These are phyloP conservation scores for Rhogogaster chlorosoma DNA, from an alignment of 2,888 invertebrate genomes.

Conservation along the genomic window DNA sequence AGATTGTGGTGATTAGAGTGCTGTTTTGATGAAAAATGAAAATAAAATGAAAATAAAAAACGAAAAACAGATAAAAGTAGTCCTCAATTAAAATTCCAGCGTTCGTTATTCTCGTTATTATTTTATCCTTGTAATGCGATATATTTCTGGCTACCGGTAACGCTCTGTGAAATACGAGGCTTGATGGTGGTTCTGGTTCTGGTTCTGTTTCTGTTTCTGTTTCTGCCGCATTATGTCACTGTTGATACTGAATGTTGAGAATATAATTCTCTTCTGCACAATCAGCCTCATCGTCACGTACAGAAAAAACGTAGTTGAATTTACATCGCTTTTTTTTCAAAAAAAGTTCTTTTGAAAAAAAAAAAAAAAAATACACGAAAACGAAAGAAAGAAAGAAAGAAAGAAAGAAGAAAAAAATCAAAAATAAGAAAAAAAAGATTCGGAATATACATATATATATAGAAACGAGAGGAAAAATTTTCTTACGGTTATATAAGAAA, in stretches of 20 bases:
- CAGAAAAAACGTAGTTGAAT: neutral
- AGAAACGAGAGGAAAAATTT: too few relatives aligned
- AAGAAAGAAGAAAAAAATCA: too few relatives aligned
- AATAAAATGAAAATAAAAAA: neutral
- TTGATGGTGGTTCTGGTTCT: neutral
- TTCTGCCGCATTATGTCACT: neutral
- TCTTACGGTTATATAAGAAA: too few relatives aligned
- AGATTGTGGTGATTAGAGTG: slow-evolving; percentile 13
- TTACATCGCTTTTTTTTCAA: neutral
- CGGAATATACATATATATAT: too few relatives aligned
- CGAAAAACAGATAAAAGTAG: neutral
- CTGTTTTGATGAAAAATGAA: neutral
- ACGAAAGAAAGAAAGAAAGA: too few relatives aligned
- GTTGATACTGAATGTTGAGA: neutral
- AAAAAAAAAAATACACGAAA: too few relatives aligned
- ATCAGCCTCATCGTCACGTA: neutral
- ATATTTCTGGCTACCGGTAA: slow-evolving; percentile 23
- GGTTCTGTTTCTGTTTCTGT: neutral
- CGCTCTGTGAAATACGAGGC: slow-evolving; percentile 23
- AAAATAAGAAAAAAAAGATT: too few relatives aligned
- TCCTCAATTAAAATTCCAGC: slow-evolving; percentile 21
- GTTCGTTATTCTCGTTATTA: slow-evolving; percentile 24
- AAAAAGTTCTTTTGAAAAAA: too few relatives aligned
- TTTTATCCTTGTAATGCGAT: slow-evolving; percentile 40
- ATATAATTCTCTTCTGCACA: neutral